Evolutionary conservation across 2,888 invertebrate genomes (phyloP).

Genomic region (Spisula solida): DNA sequence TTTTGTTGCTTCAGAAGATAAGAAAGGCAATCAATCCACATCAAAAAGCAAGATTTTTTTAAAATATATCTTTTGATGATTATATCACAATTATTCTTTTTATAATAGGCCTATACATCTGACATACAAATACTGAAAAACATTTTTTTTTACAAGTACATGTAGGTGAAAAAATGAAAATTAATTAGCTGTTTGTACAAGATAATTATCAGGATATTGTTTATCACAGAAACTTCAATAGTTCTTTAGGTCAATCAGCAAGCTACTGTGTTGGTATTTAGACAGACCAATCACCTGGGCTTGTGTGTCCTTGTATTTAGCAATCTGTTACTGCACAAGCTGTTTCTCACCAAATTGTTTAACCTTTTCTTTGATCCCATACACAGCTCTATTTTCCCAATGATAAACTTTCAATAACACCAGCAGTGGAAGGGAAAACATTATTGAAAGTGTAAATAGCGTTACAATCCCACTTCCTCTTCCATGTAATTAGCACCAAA

Average conservation of each 20-base stretch:
- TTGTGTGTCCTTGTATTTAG: constrained; percentile 54
- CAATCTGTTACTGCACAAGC: constrained; percentile 69
- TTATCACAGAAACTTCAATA: not conserved
- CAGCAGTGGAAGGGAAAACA: constrained; percentile 9
- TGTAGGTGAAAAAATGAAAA: not conserved
- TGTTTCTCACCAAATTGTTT: constrained; percentile 62
- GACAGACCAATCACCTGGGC: constrained; percentile 33
- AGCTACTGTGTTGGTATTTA: not conserved
- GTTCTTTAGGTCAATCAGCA: not conserved
- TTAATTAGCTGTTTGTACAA: not conserved
- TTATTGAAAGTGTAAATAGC: constrained; percentile 25
- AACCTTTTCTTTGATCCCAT: constrained; percentile 53
- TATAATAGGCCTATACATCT: no score
- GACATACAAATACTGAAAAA: not conserved
- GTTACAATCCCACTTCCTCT: constrained; percentile 37
- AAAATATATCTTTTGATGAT: no score
- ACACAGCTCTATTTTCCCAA: not conserved
- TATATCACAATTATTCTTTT: no score
- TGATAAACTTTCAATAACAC: not conserved
- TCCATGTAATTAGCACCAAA: constrained; percentile 62
- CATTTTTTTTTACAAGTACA: no score
- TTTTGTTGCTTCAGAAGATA: no score
- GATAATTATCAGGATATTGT: not conserved
- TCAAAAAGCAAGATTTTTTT: no score
- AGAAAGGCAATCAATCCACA: no score